Base-by-base conservation (phyloP, 2,113 vertebrate species). In the Prionailurus bengalensis region DNA sequence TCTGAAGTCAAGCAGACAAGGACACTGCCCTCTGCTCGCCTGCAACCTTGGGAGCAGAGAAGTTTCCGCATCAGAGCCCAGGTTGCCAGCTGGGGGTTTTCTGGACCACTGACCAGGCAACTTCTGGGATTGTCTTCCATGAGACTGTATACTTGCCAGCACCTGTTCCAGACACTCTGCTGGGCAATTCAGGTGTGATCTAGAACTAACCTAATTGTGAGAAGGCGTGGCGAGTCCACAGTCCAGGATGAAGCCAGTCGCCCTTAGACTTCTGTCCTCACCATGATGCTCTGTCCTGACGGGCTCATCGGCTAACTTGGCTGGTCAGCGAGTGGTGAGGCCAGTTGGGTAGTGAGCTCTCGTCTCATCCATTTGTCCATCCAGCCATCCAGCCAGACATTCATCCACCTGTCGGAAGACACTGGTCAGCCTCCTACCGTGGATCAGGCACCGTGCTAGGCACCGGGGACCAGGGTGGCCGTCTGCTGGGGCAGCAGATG, bases 161-260 rank as follows among this genome's bases (percentile, higher is more conserved):
- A 36, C 27, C 39, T 83, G 65, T 36, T 68, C 27, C 8, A 29
- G 65, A 83, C 79, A 66, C 19, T 88, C 70, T 19, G 39, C 31
- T 23, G 14, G 51, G 51, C 13, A 63, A 25, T 65, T 39, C 7
- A 29, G 4, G 19, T 36, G 48, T 36, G 39, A 74, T n/a, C n/a
- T 93, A 19, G 65, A 58, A 42, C n/a, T 55, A 39, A 39, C 16
- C 25, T 58, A 15, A 13, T 9, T 2, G 8, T n/a, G 31, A 42
- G 66, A 36, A 85, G 63, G 4, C 45, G 15, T 10, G 36, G 29
- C 21, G 10, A 25, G 8, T 15, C 31, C 3, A 12, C 42, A 36
- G 27, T 31, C 25, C 27, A 7, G 70, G 73, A 61, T 2, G 4
- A 29, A 0, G 0, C 1, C 4, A 10, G 45, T 81, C 11, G 10